These are phyloP conservation scores for Papilio elwesi DNA, from an alignment of 2,888 invertebrate genomes.

Conservation along the genomic window DNA sequence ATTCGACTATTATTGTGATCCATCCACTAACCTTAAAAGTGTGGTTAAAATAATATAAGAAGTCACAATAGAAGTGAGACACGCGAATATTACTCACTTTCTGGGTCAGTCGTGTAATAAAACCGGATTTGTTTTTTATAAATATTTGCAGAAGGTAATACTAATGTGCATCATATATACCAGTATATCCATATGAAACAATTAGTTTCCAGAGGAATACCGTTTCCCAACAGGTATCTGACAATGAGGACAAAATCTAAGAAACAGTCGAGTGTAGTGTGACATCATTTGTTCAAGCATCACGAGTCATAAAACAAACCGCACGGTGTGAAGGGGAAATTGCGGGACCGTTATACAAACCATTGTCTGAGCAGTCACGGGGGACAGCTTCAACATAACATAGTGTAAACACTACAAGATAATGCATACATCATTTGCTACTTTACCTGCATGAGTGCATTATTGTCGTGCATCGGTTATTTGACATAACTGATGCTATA, in stretches of 20 bases:
- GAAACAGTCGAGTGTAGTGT: constrained; percentile 20
- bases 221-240: not conserved
- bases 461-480: not conserved
- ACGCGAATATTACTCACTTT: no score
- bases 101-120: no score
- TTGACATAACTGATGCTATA: no score
- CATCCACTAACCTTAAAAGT: no score
- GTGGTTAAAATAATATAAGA: no score
- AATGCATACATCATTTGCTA: constrained; percentile 12
- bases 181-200: no score
- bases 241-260: constrained; percentile 14
- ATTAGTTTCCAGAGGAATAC: not conserved
- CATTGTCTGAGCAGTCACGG: constrained; percentile 45
- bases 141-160: no score
- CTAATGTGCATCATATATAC: no score
- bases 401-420: constrained; percentile 10
- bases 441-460: constrained; percentile 6
- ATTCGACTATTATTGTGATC: no score
- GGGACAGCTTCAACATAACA: constrained; percentile 27
- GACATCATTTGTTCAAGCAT: constrained; percentile 37
- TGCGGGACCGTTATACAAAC: constrained; percentile 47
- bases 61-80: no score
- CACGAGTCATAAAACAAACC: constrained; percentile 36
- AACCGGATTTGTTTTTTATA: no score
- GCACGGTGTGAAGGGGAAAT: constrained; percentile 45